A percentile compares a stretch with the other conserved stretches of the same genome.
Conservation (phyloP, 23 tunicate species). For the Ascidia mentula region DNA sequence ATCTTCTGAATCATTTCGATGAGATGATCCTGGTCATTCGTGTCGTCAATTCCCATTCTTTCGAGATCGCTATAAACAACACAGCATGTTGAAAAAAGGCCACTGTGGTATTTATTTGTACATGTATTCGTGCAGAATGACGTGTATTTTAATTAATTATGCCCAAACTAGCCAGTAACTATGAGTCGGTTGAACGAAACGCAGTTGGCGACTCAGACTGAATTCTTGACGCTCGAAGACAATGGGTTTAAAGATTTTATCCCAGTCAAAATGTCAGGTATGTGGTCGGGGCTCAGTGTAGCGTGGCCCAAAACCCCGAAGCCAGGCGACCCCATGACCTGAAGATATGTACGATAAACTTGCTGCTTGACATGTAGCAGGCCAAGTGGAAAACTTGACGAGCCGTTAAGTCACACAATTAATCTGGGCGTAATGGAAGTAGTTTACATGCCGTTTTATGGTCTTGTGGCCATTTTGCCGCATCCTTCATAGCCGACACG, state of each 20-base stretch:
- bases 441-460: background rate
- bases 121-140: too few species aligned
- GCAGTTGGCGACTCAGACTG: too few species aligned
- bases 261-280: background rate
- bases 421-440: background rate
- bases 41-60: constrained; percentile 37
- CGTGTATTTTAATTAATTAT: too few species aligned
- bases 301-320: background rate
- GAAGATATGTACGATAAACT: background rate
- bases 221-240: background rate
- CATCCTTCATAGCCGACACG: too few species aligned
- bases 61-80: constrained; percentile 50
- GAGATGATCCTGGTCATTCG: constrained; percentile 43
- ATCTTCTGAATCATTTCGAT: constrained; percentile 27
- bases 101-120: too few species aligned
- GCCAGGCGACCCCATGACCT: constrained; percentile 4
- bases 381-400: constrained; percentile 1
- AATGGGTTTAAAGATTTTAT: background rate
- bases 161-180: too few species aligned
- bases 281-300: background rate
- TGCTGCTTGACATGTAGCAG: background rate
- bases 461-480: too few species aligned
- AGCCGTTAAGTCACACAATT: background rate
- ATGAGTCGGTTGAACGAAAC: background rate
- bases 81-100: too few species aligned